These are phyloP conservation scores for Galerucella nymphaeae DNA, from an alignment of 2,888 invertebrate species.

Conservation along the genomic window DNA sequence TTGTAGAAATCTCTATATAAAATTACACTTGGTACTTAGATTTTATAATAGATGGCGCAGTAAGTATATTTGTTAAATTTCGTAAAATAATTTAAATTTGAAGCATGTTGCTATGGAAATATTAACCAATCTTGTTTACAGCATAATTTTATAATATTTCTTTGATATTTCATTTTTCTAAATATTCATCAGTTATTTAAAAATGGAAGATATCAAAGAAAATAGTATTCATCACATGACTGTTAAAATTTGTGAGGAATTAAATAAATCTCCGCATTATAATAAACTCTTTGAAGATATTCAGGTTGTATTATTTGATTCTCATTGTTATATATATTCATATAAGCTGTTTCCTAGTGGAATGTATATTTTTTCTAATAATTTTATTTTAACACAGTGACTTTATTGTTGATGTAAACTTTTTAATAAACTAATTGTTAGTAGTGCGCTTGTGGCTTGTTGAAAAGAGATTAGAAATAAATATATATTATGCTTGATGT, in stretches of 20 bases:
- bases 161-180: conserved; percentile 10
- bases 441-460: no score
- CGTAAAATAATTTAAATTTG: background rate
- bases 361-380: no score
- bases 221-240: conserved; percentile 80
- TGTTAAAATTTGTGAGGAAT: conserved; percentile 81
- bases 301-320: conserved; percentile 70
- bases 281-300: conserved; percentile 81
- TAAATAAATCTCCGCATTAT: conserved; percentile 80
- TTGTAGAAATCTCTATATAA: background rate
- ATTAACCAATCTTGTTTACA: background rate
- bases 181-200: background rate
- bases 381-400: no score
- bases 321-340: background rate
- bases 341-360: background rate
- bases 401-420: no score
- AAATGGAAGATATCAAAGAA: conserved; percentile 65
- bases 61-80: background rate
- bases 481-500: background rate
- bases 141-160: background rate
- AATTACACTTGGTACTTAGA: background rate
- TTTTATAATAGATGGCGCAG: background rate
- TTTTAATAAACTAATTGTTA: no score
- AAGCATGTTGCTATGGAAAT: conserved; percentile 1
- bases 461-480: no score